Base-by-base conservation (phyloP, 2,113 vertebrate species). In the Actenoides lindsayi region DNA sequence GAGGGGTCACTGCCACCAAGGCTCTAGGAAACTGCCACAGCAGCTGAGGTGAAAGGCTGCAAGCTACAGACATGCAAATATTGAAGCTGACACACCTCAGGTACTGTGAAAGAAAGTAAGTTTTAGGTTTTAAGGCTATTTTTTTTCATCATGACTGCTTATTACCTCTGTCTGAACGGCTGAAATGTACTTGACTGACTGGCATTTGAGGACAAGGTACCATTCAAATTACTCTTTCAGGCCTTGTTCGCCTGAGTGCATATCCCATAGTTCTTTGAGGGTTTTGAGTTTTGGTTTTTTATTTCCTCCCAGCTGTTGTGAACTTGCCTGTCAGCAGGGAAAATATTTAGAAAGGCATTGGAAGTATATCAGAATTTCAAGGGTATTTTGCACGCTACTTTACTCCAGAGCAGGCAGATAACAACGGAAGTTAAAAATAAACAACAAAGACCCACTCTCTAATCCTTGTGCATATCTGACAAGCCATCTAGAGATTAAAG, bases 341-440 rank as follows among this genome's bases (percentile, higher is more conserved):
- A 94, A 83, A 65, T 28, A 64, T 48, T 80, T 62, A 39, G 74
- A 92, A 86, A 96, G 42, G 25, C 13, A 50, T 44, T 90, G 33
- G 42, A 90, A 68, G 5, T 76, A 30, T 80, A 80, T 82, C 30
- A 74, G 63, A 74, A 93, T 88, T 94, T 88, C 85, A 92, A 86
- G 85, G 82, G 35, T 80, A 73, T 94, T 93, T 93, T 95, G 37
- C 56, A 57, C 70, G 56, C 39, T 87, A 7, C 67, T 94, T 94
- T 87, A 54, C 57, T 86, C 28, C 42, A 80, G 51, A 94, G 30
- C 64, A 87, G 86, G 77, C 94, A 89, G 80, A 81, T 94, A 89
- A 83, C 25, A 84, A 70, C 42, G 68, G 4, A 90, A 96, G 60
- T 82, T 89, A 95, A 95, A 95, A 95, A 94, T 95, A 97, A 95